Conservation (phyloP, 1,140 invertebrate species). For the Drosophila hydei region DNA sequence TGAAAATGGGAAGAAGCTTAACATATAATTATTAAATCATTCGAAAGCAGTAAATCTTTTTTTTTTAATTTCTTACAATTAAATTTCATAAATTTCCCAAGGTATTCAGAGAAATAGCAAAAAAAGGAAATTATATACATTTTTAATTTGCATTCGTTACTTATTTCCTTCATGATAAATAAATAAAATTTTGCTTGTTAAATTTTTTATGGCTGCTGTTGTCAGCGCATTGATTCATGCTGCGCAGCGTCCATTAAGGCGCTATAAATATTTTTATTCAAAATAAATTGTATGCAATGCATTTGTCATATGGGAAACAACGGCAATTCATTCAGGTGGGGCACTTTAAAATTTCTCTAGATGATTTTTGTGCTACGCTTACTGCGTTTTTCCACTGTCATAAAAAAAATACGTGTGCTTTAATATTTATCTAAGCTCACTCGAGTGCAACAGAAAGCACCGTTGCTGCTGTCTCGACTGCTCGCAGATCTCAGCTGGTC, state of each 20-base stretch:
- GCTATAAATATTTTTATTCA: constrained; percentile 54
- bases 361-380: constrained; percentile 38
- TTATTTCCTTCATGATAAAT: constrained; percentile 14
- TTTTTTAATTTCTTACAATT: too few species aligned
- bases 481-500: constrained; percentile 1
- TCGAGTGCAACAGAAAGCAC: constrained; percentile 66
- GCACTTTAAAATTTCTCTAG: constrained; percentile 43
- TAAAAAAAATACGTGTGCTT: constrained; percentile 29
- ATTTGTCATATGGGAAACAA: constrained; percentile 45
- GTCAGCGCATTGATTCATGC: constrained; percentile 47
- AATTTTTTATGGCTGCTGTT: constrained; percentile 24
- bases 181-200: constrained; percentile 28
- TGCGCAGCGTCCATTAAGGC: constrained; percentile 54
- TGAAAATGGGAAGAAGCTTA: too few species aligned
- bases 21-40: too few species aligned
- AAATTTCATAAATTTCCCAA: too few species aligned
- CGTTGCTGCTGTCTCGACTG: constrained; percentile 33
- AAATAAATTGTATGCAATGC: constrained; percentile 48
- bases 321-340: constrained; percentile 23
- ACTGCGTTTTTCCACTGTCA: constrained; percentile 52
- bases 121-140: too few species aligned
- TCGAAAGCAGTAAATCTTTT: too few species aligned
- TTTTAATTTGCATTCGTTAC: constrained; percentile 7
- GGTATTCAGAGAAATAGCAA: too few species aligned
- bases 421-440: constrained; percentile 55